Conservation (phyloP, 2,113 vertebrate species). For the Axis porcinus region DNA sequence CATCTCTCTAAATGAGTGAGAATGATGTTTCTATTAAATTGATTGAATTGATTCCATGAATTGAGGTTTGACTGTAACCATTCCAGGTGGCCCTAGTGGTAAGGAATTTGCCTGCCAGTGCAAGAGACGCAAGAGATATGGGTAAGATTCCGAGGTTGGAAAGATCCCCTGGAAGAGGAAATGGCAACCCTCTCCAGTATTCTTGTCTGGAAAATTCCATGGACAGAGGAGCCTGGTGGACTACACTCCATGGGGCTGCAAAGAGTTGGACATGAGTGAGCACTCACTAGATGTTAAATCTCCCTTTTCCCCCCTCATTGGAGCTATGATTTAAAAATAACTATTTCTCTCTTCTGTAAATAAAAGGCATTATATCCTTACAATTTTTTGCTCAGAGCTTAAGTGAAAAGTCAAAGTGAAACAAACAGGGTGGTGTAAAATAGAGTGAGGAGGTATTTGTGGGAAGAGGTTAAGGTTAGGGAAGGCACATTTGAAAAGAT, state of each 20-base stretch:
- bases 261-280: neutral
- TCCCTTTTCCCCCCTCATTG: neutral
- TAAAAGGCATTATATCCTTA: neutral
- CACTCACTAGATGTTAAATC: neutral
- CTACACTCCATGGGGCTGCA: neutral
- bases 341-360: neutral
- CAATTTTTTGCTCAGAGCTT: neutral
- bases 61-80: neutral
- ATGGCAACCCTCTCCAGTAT: neutral
- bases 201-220: neutral
- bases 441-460: neutral
- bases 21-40: neutral
- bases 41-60: constrained; percentile 12
- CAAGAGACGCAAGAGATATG: too few relatives aligned
- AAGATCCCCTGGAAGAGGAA: neutral
- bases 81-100: too few relatives aligned
- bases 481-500: neutral
- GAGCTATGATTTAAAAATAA: constrained; percentile 24
- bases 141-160: too few relatives aligned
- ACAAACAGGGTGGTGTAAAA: neutral
- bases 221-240: neutral
- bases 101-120: too few relatives aligned
- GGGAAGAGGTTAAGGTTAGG: neutral
- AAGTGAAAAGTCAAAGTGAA: constrained; percentile 7
- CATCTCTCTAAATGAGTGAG: neutral